Percentiles rank a stretch among this genome's conserved stretches.
phyloP scores from a whole-genome alignment of 2,113 vertebrate species.

The Alces alces region DNA sequence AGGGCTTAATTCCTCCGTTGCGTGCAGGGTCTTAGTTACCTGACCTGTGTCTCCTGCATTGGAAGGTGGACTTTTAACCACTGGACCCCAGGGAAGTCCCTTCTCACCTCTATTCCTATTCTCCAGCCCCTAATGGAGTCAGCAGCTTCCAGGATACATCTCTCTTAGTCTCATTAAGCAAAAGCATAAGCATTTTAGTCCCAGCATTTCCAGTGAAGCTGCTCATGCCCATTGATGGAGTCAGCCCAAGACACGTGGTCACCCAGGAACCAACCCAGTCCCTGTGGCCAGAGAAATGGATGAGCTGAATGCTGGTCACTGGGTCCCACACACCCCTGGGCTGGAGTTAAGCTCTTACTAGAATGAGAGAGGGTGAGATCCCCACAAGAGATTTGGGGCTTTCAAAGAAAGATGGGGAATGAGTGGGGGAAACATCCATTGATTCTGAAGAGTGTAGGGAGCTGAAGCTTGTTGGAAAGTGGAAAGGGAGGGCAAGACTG shows the following conservation, averaged over 20 bases:
- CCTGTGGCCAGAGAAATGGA: neutral
- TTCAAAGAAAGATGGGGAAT: neutral
- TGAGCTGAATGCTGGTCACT: neutral
- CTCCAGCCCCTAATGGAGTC: neutral
- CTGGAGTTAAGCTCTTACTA: neutral
- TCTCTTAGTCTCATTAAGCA: neutral
- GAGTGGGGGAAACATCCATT: fast-evolving
- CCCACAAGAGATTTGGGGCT: neutral
- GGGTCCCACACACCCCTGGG: too few relatives aligned
- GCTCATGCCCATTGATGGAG: neutral
- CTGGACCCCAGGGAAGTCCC: neutral
- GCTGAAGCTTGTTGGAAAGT: neutral
- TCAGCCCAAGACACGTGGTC: neutral
- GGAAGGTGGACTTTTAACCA: neutral
- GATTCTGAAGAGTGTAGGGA: neutral
- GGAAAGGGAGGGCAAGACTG: fast-evolving
- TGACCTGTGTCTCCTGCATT: neutral
- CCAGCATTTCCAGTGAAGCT: neutral
- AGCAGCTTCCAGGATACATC: neutral
- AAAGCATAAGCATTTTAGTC: neutral
- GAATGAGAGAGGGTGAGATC: neutral
- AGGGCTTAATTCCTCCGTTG: neutral
- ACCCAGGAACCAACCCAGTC: neutral
- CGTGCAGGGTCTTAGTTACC: neutral
- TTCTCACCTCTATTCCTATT: neutral